Percentiles rank a stretch among this genome's conserved stretches.
Evolutionary conservation across 1,140 invertebrate species (phyloP).

Genomic region (Drosophila bocki): DNA sequence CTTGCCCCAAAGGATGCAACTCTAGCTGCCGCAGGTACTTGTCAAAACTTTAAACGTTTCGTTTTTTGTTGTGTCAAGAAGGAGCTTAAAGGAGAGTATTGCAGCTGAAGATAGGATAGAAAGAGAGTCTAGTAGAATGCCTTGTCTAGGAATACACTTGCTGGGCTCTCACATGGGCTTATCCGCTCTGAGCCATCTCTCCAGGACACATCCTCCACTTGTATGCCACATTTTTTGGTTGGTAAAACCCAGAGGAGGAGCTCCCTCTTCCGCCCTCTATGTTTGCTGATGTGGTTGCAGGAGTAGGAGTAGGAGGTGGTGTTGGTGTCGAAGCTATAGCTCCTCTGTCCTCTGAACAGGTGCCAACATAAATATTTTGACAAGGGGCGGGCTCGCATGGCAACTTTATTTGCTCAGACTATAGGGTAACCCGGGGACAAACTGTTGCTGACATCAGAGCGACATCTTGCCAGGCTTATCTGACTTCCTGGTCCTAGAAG

Average conservation of each 20-base stretch:
- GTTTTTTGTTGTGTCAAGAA: constrained; percentile 1
- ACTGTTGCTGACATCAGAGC: constrained; percentile 39
- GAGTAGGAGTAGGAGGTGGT: constrained; percentile 4
- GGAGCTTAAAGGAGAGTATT: not conserved
- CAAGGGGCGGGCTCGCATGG: constrained; percentile 50
- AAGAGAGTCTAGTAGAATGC: not conserved
- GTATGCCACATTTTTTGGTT: constrained; percentile 23
- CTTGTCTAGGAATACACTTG: constrained; percentile 1
- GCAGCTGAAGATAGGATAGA: not conserved
- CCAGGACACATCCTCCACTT: not conserved
- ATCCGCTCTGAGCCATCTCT: not conserved
- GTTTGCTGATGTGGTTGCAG: not conserved
- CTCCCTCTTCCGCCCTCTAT: constrained; percentile 6
- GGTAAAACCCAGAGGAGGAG: constrained; percentile 26
- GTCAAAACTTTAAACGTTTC: constrained; percentile 61
- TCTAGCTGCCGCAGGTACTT: constrained; percentile 36
- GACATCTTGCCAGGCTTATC: constrained; percentile 78
- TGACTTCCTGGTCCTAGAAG: constrained; percentile 57
- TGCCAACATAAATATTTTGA: constrained; percentile 80
- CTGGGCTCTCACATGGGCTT: not conserved
- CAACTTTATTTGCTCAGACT: constrained; percentile 57
- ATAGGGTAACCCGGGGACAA: not conserved
- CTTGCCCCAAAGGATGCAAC: constrained; percentile 7
- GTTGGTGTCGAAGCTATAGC: not conserved
- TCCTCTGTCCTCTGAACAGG: constrained; percentile 44